A percentile compares a stretch with the other conserved stretches of the same genome.
Evolutionary conservation across 2,113 vertebrate genomes (phyloP).

Genomic region (Trematocara stigmaticum): DNA sequence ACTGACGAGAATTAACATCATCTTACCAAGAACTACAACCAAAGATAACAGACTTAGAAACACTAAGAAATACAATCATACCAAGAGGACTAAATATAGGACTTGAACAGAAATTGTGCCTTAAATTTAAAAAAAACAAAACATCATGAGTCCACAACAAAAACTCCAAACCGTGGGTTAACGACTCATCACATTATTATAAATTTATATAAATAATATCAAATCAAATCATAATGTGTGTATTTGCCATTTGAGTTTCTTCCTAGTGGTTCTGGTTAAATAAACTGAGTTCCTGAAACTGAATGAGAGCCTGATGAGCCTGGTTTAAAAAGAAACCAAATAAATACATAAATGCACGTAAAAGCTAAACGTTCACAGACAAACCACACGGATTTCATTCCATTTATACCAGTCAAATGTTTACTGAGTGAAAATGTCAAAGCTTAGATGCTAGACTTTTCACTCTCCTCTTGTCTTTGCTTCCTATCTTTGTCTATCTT

Average conservation of each 20-base stretch:
- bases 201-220: not conserved
- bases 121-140: rapidly evolving
- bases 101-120: not conserved
- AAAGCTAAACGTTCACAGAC: not conserved
- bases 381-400: not conserved
- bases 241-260: not conserved
- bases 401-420: conserved; percentile 4
- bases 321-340: not conserved
- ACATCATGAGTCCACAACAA: not conserved
- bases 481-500: conserved; percentile 14
- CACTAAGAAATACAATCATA: not conserved
- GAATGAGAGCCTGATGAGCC: not conserved
- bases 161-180: not conserved
- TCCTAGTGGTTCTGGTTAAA: not conserved
- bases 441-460: conserved; percentile 5
- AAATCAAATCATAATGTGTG: not conserved
- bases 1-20: not conserved
- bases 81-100: not conserved
- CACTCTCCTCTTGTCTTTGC: conserved; percentile 1
- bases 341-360: not conserved
- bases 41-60: not conserved
- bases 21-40: not conserved
- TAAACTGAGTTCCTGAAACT: not conserved
- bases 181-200: not conserved
- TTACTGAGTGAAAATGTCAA: conserved; percentile 19